Evolutionary conservation across 1,140 invertebrate genomes (phyloP).

Genomic region (Araneus ventricosus): DNA sequence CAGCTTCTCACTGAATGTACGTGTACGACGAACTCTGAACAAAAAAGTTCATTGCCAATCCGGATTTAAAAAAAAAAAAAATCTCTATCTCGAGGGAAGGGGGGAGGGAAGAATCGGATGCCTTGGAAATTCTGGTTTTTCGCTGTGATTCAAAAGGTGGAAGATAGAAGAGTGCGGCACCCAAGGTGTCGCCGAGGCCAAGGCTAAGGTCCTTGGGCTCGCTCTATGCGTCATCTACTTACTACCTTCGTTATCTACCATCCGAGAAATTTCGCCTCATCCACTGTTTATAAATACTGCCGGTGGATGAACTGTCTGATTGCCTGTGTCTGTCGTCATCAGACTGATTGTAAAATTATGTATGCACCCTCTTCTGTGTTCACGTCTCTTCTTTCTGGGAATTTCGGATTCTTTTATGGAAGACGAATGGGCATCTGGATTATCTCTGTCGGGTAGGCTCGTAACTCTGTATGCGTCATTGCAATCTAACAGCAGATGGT

Average conservation of each 20-base stretch:
- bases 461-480: not conserved
- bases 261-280: not conserved
- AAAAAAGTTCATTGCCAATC: slow-evolving; percentile 51
- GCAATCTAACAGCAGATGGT: not conserved
- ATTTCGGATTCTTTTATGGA: not conserved
- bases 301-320: slow-evolving; percentile 19
- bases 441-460: not conserved
- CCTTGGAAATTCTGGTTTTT: slow-evolving; percentile 53
- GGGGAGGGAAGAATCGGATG: not conserved
- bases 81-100: slow-evolving; percentile 5
- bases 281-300: slow-evolving; percentile 45
- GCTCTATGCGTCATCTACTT: slow-evolving; percentile 26
- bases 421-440: not conserved
- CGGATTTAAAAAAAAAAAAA: slow-evolving; percentile 25
- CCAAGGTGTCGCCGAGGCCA: slow-evolving; percentile 38
- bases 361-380: slow-evolving; percentile 14
- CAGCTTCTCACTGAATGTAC: slow-evolving; percentile 34
- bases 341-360: slow-evolving; percentile 34
- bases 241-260: slow-evolving; percentile 10
- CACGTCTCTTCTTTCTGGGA: not conserved
- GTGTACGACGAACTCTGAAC: slow-evolving; percentile 33
- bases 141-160: slow-evolving; percentile 46
- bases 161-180: slow-evolving; percentile 16
- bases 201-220: slow-evolving; percentile 49
- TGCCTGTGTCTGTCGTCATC: slow-evolving; percentile 24